Conservation (phyloP, 2,888 invertebrate genomes). For the Seira ritae region DNA sequence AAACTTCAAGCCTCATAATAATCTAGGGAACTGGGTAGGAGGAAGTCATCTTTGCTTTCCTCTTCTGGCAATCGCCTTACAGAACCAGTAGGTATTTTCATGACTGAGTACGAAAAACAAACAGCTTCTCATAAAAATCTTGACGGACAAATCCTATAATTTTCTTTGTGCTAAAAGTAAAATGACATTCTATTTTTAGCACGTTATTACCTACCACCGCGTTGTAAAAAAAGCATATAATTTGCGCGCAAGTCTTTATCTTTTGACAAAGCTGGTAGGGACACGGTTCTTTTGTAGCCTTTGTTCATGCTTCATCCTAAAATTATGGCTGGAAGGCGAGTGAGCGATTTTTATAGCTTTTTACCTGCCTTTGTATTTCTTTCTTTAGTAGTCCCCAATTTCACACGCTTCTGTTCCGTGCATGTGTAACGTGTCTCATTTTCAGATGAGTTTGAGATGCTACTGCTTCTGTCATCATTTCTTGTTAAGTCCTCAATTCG, state of each 20-base stretch:
- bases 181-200: slow-evolving; percentile 2
- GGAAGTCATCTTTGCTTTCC: neutral
- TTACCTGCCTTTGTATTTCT: neutral
- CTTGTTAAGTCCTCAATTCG: too few relatives aligned
- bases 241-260: neutral
- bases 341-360: neutral
- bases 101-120: neutral
- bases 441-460: neutral
- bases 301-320: slow-evolving; percentile 1
- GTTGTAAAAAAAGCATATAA: slow-evolving; percentile 1
- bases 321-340: slow-evolving; percentile 6
- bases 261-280: neutral
- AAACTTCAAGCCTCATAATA: neutral
- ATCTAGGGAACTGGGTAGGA: neutral
- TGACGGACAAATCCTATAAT: slow-evolving; percentile 29
- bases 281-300: neutral
- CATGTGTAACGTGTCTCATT: neutral
- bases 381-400: neutral
- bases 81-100: too few relatives aligned
- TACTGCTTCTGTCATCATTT: too few relatives aligned
- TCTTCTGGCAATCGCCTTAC: too few relatives aligned
- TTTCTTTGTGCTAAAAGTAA: slow-evolving; percentile 11
- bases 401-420: neutral
- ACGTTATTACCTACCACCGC: neutral
- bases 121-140: neutral